Percentiles rank a stretch among this genome's conserved stretches.
phyloP scores from a whole-genome alignment of 2,888 invertebrate genomes.

The Cancer borealis region DNA sequence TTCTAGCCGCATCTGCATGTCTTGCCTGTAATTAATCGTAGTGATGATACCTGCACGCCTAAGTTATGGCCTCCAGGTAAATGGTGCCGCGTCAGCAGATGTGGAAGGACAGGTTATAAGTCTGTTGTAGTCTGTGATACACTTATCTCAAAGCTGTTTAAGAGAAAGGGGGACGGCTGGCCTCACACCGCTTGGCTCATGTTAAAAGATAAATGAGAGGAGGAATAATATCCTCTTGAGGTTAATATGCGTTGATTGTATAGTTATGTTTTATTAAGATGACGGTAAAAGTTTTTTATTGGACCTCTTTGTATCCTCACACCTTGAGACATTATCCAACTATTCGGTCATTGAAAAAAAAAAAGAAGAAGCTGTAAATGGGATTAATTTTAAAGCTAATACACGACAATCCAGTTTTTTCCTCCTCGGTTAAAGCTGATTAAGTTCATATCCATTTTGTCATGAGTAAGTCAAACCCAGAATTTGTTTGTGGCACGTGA shows the following conservation, averaged over 20 bases:
- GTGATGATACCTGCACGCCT: no score
- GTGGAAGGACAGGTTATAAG: no score
- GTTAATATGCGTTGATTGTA: not conserved
- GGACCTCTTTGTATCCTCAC: not conserved
- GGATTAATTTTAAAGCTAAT: slow-evolving; percentile 17
- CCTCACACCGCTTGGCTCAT: no score
- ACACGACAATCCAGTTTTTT: not conserved
- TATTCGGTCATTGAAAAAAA: not conserved
- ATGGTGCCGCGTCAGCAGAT: no score
- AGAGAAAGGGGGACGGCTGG: no score
- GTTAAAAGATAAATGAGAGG: not conserved
- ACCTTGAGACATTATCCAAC: not conserved
- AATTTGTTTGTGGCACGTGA: slow-evolving; percentile 14
- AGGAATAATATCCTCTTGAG: not conserved
- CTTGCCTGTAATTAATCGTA: no score
- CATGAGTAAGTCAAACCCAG: slow-evolving; percentile 3
- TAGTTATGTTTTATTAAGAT: not conserved
- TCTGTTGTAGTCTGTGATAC: no score
- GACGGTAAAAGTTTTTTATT: not conserved
- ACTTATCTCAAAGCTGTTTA: no score
- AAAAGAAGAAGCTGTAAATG: not conserved
- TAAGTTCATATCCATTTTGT: slow-evolving; percentile 34
- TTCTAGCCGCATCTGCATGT: no score
- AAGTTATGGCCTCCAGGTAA: no score
- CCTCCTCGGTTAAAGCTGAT: not conserved